Evolutionary conservation across 2,113 vertebrate species (phyloP).

Genomic region (Rhinichthys klamathensis): DNA sequence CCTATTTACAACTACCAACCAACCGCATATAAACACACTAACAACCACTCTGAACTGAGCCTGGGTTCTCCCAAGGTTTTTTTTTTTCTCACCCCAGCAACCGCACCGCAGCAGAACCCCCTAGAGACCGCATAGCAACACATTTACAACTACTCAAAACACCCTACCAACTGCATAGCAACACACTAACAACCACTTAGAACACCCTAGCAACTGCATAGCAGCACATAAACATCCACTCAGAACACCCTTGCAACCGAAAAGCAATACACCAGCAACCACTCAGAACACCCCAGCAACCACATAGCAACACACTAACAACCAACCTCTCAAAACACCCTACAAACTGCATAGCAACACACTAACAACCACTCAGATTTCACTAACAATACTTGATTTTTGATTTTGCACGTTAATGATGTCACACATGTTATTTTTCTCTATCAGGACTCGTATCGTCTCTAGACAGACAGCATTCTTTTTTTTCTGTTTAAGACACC

Average conservation of each 20-base stretch:
- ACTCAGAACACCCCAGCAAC: not conserved
- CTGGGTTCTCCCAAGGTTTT: too few species aligned
- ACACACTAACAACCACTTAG: not conserved
- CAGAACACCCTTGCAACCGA: too few species aligned
- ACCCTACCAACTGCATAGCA: not conserved
- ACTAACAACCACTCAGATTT: too few species aligned
- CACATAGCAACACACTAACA: not conserved
- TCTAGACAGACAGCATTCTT: not conserved
- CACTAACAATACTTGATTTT: not conserved
- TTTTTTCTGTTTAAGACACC: conserved; percentile 11
- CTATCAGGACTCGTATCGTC: not conserved
- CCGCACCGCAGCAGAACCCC: not conserved
- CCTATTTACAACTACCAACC: too few species aligned
- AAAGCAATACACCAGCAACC: too few species aligned
- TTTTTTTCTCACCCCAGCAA: not conserved
- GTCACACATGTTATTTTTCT: not conserved
- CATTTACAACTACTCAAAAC: too few species aligned
- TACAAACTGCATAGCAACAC: not conserved
- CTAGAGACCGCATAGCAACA: not conserved
- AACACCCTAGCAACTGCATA: too few species aligned
- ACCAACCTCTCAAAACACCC: not conserved
- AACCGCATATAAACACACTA: too few species aligned
- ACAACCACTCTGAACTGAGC: too few species aligned
- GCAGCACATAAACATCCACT: too few species aligned
- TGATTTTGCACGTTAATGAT: not conserved